Evolutionary conservation across 2,113 vertebrate species (phyloP), one percentile per base, ranked within the genome.

Genomic region (Hystrix brachyura): DNA sequence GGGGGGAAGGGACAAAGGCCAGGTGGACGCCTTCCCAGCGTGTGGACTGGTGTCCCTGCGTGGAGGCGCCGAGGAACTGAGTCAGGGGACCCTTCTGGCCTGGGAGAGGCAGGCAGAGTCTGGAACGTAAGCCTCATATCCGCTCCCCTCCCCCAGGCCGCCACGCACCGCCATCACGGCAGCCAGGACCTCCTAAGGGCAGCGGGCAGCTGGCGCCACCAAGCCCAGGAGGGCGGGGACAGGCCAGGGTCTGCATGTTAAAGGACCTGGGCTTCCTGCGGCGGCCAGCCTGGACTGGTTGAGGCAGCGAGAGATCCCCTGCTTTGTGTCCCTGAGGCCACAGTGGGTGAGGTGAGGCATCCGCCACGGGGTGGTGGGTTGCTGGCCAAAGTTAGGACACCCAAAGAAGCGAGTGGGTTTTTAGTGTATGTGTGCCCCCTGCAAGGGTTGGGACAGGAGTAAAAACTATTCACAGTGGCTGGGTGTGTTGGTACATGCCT

Each of bases 171-270:
- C 18, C 1, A 38, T 38, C 38, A 38, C 38, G 38, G 38, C 38
- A 38, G 10, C 72, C 38, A 29, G 72, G 46, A 76, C 38, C 5
- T 6, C 81, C 83, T 53, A n/a, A n/a, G 87, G 84, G 43, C 94
- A 86, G 51, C 57, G 65, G 93, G 87, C 87, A 93, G 95, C 83
- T 94, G 97, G 97, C 87, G 80, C 97, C 96, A 78, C 0, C 9
- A 71, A 53, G 94, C 38, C 74, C 18, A 0, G 57, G 72, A n/a
- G 76, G 90, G 93, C 38, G 80, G 92, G 96, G 27, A 53, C 59
- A 4, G 90, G 91, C 87, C 84, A 60, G 87, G 69, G 81, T 86
- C 90, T 96, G 94, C 81, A 80, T 96, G 94, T 88, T 87, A 92
- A 97, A 94, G 94, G 93, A 86, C 62, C 95, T 76, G 2, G 14